Conservation (phyloP, 1,140 invertebrate genomes). For the Drosophila nasuta region DNA sequence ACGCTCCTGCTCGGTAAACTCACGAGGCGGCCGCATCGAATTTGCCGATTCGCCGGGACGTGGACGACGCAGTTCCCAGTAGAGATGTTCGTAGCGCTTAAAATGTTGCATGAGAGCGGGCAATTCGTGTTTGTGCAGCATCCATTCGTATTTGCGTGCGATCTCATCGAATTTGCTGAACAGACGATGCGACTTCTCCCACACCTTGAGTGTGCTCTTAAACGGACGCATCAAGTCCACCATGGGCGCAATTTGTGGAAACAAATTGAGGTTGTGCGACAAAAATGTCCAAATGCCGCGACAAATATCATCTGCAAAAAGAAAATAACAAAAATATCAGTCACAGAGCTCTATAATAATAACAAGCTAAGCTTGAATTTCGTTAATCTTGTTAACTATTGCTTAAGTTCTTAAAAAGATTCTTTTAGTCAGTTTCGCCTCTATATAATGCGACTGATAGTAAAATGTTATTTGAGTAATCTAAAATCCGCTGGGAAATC, state of each 20-base stretch:
- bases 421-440: no score
- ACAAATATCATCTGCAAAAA: conserved; percentile 34
- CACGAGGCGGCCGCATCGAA: rapidly evolving
- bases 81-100: conserved; percentile 45
- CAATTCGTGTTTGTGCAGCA: conserved; percentile 40
- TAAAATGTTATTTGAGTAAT: no score
- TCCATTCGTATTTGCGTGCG: conserved; percentile 61
- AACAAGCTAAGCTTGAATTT: no score
- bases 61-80: conserved; percentile 47
- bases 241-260: conserved; percentile 68
- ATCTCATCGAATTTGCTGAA: conserved; percentile 68
- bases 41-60: conserved; percentile 32
- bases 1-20: conserved; percentile 20
- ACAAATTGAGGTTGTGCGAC: conserved; percentile 50
- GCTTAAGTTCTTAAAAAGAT: no score
- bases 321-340: neutral
- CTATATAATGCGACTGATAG: no score
- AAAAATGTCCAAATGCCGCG: conserved; percentile 64
- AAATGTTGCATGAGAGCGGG: conserved; percentile 51
- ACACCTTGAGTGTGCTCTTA: conserved; percentile 43
- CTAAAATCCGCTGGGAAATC: no score
- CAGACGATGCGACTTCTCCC: conserved; percentile 57
- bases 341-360: no score
- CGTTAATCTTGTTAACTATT: no score
- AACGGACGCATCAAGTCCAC: conserved; percentile 63